Evolutionary conservation across 53 echinoderm and acorn worm species (phyloP), one percentile per base, ranked within the genome.

Genomic region (Pentamera pediparva): DNA sequence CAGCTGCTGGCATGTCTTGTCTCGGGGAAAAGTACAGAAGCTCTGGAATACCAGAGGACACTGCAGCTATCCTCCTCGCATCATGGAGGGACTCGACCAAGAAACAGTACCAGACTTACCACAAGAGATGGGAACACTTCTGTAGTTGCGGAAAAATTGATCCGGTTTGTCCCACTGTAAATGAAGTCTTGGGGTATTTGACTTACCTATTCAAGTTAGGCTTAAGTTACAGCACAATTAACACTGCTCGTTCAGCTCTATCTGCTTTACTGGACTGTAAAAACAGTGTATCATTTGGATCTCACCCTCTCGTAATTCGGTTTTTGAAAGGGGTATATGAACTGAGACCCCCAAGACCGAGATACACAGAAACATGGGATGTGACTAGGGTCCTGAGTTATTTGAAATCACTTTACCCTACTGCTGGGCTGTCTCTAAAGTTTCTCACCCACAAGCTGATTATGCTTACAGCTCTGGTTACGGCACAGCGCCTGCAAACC

Each of bases 281-380:
- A 32, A 59, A 48, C 30, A 39, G 43, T 49, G 37, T 39, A 5
- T 32, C 82, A 6, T 3, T 75, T 1, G 82, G 82, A 3, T 59
- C 35, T 2, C 76, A 83, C 13, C 76, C 83, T 1, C 35, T 83
- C 7, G 39, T 84, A 29, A 58, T 22, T 24, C 58, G 84, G 13
- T 84, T 84, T 48, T 35, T 84, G 48, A 78, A 67, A 41, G 77
- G 83, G 17, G 70, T 83, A 1, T 79, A 33, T 40, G 61, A 84
- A 15, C 48, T 79, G 21, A 61, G 65, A 40, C 84, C 78, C 29
- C 37, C 78, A 8, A 56, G n/a, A 57, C 59, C 78, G 8, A 59
- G 61, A 78, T 84, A 84, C 53, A 33, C 53, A 21, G 58, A 55
- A 18, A 53, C 78, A 20, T 72, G 84, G 84, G 52, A 78, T 70